These are phyloP conservation scores for Galeopsomyia nigrocyanea DNA, from an alignment of 2,888 invertebrate genomes.

Conservation along the genomic window DNA sequence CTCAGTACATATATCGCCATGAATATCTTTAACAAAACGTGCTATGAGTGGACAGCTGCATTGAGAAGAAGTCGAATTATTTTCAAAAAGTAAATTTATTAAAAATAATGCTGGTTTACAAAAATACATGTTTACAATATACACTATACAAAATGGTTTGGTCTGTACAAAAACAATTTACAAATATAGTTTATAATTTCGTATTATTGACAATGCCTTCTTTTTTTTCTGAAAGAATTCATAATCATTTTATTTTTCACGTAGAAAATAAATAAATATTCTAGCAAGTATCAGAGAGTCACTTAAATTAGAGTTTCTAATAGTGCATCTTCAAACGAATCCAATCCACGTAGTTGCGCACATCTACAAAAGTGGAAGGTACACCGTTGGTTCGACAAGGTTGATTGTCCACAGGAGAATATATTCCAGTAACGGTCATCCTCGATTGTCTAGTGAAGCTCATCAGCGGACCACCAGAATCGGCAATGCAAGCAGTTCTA, in stretches of 20 bases:
- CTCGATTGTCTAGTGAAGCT: background rate
- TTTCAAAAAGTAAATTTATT: background rate
- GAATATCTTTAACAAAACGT: too few species aligned
- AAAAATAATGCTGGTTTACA: background rate
- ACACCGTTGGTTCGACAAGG: background rate
- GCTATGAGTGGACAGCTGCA: too few species aligned
- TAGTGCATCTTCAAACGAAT: slow-evolving; percentile 7
- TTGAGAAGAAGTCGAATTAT: background rate
- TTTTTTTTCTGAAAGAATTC: too few species aligned
- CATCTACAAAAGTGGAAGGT: slow-evolving; percentile 12
- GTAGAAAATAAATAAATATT: too few species aligned
- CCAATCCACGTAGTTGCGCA: slow-evolving; percentile 16
- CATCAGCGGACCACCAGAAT: slow-evolving; percentile 26
- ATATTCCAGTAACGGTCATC: slow-evolving; percentile 19
- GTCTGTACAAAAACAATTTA: too few species aligned
- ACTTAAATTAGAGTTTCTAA: background rate
- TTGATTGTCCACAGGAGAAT: background rate
- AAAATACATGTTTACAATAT: background rate
- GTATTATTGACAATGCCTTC: too few species aligned
- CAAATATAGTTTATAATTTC: too few species aligned
- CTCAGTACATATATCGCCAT: too few species aligned
- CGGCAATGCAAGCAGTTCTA: background rate
- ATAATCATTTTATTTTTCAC: too few species aligned
- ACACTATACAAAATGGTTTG: background rate
- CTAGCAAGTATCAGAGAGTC: too few species aligned